phyloP scores from a whole-genome alignment of 2,888 invertebrate genomes.

The Dendrolimus houi region DNA sequence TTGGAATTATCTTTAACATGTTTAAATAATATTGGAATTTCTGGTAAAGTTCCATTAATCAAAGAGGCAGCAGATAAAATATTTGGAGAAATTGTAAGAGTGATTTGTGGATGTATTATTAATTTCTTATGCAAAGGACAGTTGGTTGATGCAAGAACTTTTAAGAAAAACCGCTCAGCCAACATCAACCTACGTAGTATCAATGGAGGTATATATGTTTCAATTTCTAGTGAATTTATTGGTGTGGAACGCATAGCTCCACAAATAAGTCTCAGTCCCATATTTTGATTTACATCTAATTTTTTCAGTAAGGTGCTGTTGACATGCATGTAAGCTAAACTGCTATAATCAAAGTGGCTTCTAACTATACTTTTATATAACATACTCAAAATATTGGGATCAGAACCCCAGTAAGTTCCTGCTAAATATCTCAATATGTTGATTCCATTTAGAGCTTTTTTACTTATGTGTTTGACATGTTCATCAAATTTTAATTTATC shows the following conservation, averaged over 20 bases:
- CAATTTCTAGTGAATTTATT: conserved; percentile 5
- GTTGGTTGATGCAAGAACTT: too few species aligned
- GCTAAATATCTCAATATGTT: background rate
- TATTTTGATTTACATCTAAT: conserved; percentile 6
- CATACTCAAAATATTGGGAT: background rate
- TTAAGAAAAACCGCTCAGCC: too few species aligned
- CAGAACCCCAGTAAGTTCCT: conserved; percentile 1
- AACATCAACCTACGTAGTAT: too few species aligned
- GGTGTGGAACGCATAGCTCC: conserved; percentile 8
- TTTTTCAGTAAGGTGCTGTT: conserved; percentile 2
- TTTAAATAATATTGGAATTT: too few species aligned
- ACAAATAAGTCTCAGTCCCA: conserved; percentile 3
- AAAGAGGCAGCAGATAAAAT: too few species aligned
- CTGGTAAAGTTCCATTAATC: too few species aligned
- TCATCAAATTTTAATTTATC: background rate
- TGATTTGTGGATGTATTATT: too few species aligned
- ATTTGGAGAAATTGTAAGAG: too few species aligned
- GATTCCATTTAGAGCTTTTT: background rate
- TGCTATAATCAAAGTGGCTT: conserved; percentile 5
- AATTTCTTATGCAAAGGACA: too few species aligned
- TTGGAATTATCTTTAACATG: too few species aligned
- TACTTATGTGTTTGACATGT: background rate
- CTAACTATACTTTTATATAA: conserved; percentile 4
- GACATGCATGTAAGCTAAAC: conserved; percentile 1
- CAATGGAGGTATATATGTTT: background rate